A percentile compares a stretch with the other conserved stretches of the same genome.
Conservation (phyloP, 2,888 invertebrate genomes). For the Lymantria dispar region DNA sequence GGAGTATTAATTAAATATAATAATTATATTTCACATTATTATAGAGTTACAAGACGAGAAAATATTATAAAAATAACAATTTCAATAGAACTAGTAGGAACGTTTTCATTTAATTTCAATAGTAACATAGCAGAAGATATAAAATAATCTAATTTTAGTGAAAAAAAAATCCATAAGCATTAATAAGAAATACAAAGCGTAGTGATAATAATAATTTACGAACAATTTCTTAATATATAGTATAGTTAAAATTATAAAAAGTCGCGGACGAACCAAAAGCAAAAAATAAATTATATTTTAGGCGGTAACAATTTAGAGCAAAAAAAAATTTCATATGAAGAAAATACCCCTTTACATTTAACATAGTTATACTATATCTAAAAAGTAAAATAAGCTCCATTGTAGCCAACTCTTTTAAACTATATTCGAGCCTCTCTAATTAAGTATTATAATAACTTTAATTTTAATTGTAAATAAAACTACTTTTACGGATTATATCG, state of each 20-base stretch:
- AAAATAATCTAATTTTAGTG: slow-evolving; percentile 4
- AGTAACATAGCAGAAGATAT: slow-evolving; percentile 13
- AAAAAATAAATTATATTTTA: not conserved
- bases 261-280: not conserved
- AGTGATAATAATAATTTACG: not conserved
- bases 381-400: not conserved
- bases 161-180: slow-evolving; percentile 18
- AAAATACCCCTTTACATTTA: not conserved
- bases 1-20: not conserved
- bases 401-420: not conserved
- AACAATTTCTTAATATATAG: slow-evolving; percentile 2
- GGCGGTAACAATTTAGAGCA: not conserved
- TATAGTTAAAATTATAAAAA: not conserved
- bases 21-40: slow-evolving; percentile 18
- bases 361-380: not conserved
- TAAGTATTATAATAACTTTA: too few relatives aligned
- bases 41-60: slow-evolving; percentile 10
- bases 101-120: slow-evolving; percentile 15
- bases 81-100: slow-evolving; percentile 25
- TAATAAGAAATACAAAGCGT: slow-evolving; percentile 23
- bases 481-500: too few relatives aligned
- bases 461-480: too few relatives aligned
- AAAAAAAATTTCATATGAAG: not conserved
- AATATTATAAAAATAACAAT: slow-evolving; percentile 13
- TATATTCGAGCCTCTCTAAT: too few relatives aligned